phyloP scores from a whole-genome alignment of 2,113 vertebrate species.

The Rhinopomastus cyanomelas region DNA sequence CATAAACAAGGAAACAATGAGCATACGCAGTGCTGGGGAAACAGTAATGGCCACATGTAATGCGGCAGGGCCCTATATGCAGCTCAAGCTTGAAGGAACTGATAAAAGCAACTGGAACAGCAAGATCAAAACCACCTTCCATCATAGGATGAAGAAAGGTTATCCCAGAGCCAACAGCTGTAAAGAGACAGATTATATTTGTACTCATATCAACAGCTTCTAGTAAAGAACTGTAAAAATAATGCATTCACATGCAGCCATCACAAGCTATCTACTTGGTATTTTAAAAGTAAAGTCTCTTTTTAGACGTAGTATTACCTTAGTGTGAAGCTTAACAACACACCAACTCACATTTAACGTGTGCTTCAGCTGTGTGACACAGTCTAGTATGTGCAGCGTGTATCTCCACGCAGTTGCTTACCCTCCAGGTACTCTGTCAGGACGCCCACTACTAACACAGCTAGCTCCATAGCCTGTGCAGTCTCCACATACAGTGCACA shows the following conservation, averaged over 20 bases:
- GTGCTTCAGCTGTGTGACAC: background rate
- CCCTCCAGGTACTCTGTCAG: conserved; percentile 96
- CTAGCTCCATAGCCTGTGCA: conserved; percentile 97
- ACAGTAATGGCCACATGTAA: background rate
- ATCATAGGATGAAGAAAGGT: background rate
- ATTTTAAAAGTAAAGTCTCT: background rate
- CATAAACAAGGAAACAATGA: background rate
- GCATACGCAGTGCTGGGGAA: background rate
- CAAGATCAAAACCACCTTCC: background rate
- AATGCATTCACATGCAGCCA: background rate
- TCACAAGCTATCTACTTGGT: background rate
- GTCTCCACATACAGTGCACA: conserved; percentile 97
- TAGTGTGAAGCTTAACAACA: background rate
- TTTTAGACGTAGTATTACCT: background rate
- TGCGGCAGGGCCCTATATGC: background rate
- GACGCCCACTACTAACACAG: conserved; percentile 96
- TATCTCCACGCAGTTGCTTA: conserved; percentile 64
- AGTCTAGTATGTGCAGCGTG: accelerated
- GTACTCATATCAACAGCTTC: background rate
- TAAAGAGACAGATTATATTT: background rate
- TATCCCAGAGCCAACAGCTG: background rate
- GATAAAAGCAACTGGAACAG: background rate
- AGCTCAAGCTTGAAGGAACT: background rate
- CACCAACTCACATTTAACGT: background rate
- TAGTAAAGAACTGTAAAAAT: background rate